Percentiles rank a stretch among this genome's conserved stretches.
These are phyloP conservation scores for Conger conger DNA, from an alignment of 2,113 vertebrate genomes.

Conservation along the genomic window DNA sequence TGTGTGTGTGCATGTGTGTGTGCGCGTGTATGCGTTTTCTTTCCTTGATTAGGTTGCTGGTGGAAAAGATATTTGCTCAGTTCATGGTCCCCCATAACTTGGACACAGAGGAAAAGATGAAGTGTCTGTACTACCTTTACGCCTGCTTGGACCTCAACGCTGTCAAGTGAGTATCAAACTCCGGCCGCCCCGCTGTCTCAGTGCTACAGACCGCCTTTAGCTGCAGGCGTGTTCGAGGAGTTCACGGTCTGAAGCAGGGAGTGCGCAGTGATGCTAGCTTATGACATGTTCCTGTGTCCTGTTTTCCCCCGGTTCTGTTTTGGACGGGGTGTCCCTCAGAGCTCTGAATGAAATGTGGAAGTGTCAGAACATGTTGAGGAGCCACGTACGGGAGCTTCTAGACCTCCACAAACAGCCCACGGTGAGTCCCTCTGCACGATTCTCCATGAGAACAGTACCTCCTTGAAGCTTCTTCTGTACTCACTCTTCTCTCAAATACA, in stretches of 20 bases:
- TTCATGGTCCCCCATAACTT: conserved; percentile 97
- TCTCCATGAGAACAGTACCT: neutral
- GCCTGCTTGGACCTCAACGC: conserved; percentile 97
- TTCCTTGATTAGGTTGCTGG: conserved; percentile 76
- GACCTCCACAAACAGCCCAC: conserved; percentile 94
- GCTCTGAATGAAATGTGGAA: conserved; percentile 99
- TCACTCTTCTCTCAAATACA: neutral
- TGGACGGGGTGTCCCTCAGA: conserved; percentile 59
- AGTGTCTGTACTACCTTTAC: conserved; percentile 98
- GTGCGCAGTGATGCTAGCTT: neutral
- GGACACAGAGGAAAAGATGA: conserved; percentile 98
- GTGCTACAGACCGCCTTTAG: neutral
- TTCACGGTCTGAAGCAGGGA: neutral
- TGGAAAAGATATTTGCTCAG: conserved; percentile 98
- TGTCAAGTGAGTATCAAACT: conserved; percentile 85
- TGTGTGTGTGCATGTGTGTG: neutral
- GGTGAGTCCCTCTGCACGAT: conserved; percentile 59
- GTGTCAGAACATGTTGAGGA: conserved; percentile 97
- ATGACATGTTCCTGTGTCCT: neutral
- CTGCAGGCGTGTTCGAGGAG: neutral
- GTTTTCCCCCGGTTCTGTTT: neutral
- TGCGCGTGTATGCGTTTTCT: no score
- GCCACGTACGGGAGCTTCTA: conserved; percentile 90
- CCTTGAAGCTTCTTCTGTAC: neutral
- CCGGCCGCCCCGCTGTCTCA: neutral